A percentile compares a stretch with the other conserved stretches of the same genome.
Evolutionary conservation across 2,113 vertebrate species (phyloP).

Genomic region (Engraulis encrasicolus): DNA sequence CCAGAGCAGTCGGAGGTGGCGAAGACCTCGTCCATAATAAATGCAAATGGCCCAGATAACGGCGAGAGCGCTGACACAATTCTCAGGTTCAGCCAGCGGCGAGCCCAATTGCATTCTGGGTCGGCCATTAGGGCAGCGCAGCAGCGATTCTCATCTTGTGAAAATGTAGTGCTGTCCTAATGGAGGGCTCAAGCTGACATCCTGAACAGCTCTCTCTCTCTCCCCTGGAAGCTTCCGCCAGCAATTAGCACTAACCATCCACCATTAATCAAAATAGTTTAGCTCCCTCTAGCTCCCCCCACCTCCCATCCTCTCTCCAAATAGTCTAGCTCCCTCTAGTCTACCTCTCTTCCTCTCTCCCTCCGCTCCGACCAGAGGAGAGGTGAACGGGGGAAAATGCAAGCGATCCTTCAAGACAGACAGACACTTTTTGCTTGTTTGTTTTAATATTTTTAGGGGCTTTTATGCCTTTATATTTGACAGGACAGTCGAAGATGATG

Average conservation of each 20-base stretch:
- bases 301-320: conserved; percentile 22
- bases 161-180: conserved; percentile 12
- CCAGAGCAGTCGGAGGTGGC: neutral
- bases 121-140: neutral
- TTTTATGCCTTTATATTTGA: too few species aligned
- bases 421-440: too few species aligned
- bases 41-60: neutral
- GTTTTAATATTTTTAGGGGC: too few species aligned
- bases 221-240: conserved; percentile 9
- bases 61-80: neutral
- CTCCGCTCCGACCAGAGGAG: neutral
- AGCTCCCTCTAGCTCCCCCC: too few species aligned
- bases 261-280: conserved; percentile 18
- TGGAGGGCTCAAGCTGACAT: neutral
- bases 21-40: neutral
- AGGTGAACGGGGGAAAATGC: neutral
- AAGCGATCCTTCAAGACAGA: neutral
- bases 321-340: neutral
- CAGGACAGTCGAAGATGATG: too few species aligned
- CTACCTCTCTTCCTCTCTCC: too few species aligned
- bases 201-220: neutral
- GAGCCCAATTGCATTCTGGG: neutral
- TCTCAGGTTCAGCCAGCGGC: neutral
- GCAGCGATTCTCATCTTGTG: neutral
- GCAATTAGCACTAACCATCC: conserved; percentile 33